phyloP scores from a whole-genome alignment of 2,888 invertebrate genomes.

The Drymonia ruficornis region DNA sequence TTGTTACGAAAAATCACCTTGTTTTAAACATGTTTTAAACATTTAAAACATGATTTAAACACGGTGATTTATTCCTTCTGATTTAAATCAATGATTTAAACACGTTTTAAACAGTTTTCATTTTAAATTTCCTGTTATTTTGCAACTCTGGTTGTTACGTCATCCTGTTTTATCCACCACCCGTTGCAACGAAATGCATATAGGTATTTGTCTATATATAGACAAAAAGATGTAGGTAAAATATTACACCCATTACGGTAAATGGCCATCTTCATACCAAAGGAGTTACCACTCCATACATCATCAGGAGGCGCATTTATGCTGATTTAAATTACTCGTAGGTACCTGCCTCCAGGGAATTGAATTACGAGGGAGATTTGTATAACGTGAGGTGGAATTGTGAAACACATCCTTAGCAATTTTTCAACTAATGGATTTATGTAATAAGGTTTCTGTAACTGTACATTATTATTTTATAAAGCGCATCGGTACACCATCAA shows the following conservation, averaged over 20 bases:
- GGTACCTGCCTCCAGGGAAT: conserved; percentile 17
- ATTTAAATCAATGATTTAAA: too few relatives aligned
- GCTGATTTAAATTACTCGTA: conserved; percentile 16
- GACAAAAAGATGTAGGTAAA: not conserved
- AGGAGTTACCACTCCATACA: conserved; percentile 22
- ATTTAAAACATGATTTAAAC: not conserved
- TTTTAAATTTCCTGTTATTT: too few relatives aligned
- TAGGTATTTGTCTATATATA: not conserved
- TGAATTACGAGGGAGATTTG: conserved; percentile 23
- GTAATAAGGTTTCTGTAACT: too few relatives aligned
- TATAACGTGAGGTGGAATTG: conserved; percentile 7
- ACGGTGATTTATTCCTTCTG: too few relatives aligned
- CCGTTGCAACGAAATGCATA: not conserved
- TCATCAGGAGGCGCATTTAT: conserved; percentile 23
- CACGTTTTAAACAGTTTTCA: too few relatives aligned
- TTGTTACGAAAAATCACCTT: too few relatives aligned
- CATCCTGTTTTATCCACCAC: not conserved
- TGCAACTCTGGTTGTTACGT: too few relatives aligned
- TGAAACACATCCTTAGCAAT: too few relatives aligned
- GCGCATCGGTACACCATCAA: too few relatives aligned
- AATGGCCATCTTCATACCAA: not conserved
- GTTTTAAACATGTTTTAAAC: too few relatives aligned
- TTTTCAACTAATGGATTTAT: too few relatives aligned
- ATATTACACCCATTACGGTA: not conserved
- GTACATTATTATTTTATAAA: too few relatives aligned